phyloP scores from a whole-genome alignment of 2,888 invertebrate species.

The Synergus umbraculus region DNA sequence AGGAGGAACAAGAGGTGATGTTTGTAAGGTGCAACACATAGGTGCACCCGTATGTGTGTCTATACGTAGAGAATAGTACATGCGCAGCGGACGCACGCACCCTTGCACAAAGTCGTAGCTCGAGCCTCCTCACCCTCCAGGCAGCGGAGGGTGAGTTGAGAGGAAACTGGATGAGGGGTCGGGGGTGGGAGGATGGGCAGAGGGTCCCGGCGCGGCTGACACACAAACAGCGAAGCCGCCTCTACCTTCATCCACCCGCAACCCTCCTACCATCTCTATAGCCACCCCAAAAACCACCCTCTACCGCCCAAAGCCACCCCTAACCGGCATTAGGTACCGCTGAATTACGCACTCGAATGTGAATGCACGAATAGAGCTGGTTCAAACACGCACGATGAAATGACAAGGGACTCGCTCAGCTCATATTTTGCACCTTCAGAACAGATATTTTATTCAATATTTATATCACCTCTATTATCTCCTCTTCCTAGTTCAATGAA shows the following conservation, averaged over 20 bases:
- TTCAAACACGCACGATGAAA: constrained; percentile 23
- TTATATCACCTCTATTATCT: not conserved
- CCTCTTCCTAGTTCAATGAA: no score
- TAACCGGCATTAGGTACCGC: constrained; percentile 67
- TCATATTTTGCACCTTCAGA: constrained; percentile 3
- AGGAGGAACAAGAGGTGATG: constrained; percentile 62
- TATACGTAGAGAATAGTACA: constrained; percentile 41
- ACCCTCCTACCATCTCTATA: constrained; percentile 48
- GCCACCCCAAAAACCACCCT: constrained; percentile 37
- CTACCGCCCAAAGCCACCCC: constrained; percentile 60
- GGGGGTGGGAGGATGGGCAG: constrained; percentile 53
- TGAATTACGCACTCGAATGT: constrained; percentile 72
- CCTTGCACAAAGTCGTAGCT: constrained; percentile 58
- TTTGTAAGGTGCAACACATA: constrained; percentile 68
- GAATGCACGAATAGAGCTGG: constrained; percentile 52
- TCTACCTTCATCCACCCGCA: constrained; percentile 56
- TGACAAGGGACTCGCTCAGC: not conserved
- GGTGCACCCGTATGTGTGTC: constrained; percentile 40
- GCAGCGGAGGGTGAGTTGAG: constrained; percentile 64
- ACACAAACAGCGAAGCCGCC: constrained; percentile 75
- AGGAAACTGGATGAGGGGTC: constrained; percentile 60
- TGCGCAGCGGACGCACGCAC: constrained; percentile 55
- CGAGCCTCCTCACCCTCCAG: constrained; percentile 59
- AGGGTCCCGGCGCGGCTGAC: constrained; percentile 76
- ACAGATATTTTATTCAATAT: not conserved